Evolutionary conservation across 2,797 vertebrate species (phyloP).

Genomic region (Sardinella longiceps): DNA sequence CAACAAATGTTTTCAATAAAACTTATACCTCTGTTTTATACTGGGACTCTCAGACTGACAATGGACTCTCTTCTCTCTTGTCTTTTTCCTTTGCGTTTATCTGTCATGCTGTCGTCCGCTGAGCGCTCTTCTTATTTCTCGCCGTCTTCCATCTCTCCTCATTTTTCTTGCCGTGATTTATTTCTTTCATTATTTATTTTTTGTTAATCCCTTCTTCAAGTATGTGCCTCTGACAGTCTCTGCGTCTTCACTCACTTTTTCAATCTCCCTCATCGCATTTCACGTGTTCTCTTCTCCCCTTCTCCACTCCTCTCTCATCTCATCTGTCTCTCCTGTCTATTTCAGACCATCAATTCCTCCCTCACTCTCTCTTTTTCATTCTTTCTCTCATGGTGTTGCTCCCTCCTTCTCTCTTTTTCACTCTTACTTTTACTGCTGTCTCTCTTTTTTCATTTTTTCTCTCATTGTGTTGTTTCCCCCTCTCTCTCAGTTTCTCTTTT

Average conservation of each 20-base stretch:
- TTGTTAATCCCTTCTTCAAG: not conserved
- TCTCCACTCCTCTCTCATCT: constrained; percentile 16
- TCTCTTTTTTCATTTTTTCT: no score
- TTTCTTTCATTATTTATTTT: constrained; percentile 10
- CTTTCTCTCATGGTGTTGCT: no score
- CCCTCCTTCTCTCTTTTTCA: not conserved
- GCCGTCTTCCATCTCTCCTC: constrained; percentile 7
- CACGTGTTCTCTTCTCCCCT: not conserved
- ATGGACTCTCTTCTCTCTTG: not conserved
- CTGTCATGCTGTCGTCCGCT: not conserved
- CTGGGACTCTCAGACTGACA: not conserved
- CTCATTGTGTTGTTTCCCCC: no score
- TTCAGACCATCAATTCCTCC: not conserved
- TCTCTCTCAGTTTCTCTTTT: no score
- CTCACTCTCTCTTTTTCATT: not conserved
- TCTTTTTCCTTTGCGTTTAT: constrained; percentile 24
- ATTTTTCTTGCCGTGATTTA: not conserved
- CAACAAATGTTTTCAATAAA: constrained; percentile 61
- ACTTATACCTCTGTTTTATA: constrained; percentile 51
- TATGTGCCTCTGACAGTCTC: not conserved
- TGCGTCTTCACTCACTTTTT: constrained; percentile 8
- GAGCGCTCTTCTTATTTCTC: not conserved
- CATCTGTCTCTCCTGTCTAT: constrained; percentile 15
- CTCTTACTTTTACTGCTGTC: not conserved
- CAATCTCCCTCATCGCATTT: constrained; percentile 8